phyloP scores from a whole-genome alignment of 1,140 invertebrate species.

The Drosophila nebulosa region DNA sequence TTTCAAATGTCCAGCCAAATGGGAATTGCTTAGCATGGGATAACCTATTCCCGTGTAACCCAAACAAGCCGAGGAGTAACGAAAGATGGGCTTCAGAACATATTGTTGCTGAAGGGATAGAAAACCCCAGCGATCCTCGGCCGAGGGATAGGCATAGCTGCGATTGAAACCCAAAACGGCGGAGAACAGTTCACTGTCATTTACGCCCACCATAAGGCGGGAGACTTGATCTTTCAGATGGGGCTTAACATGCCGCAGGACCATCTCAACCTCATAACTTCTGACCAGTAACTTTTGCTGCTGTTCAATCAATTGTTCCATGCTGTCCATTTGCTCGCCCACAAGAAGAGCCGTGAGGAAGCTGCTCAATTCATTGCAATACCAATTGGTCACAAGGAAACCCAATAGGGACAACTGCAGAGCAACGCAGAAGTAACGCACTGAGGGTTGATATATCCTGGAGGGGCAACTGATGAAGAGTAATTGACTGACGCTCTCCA shows the following conservation, averaged over 20 bases:
- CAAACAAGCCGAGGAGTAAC: slow-evolving; percentile 61
- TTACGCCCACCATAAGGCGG: slow-evolving; percentile 32
- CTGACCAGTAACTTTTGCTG: slow-evolving; percentile 55
- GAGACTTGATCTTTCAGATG: slow-evolving; percentile 31
- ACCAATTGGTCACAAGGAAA: slow-evolving; percentile 65
- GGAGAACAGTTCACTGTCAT: slow-evolving; percentile 57
- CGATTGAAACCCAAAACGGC: slow-evolving; percentile 58
- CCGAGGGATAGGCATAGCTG: slow-evolving; percentile 68
- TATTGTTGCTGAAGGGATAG: slow-evolving; percentile 64
- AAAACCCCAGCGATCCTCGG: slow-evolving; percentile 65
- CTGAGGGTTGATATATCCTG: slow-evolving; percentile 28
- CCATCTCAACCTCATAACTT: slow-evolving; percentile 52
- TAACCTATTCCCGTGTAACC: slow-evolving; percentile 61
- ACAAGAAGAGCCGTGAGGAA: slow-evolving; percentile 57
- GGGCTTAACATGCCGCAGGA: slow-evolving; percentile 52
- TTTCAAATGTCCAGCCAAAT: slow-evolving; percentile 48
- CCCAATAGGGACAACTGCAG: slow-evolving; percentile 56
- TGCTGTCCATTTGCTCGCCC: slow-evolving; percentile 64
- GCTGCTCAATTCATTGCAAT: slow-evolving; percentile 61
- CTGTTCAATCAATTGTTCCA: slow-evolving; percentile 60
- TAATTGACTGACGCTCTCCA: slow-evolving; percentile 18
- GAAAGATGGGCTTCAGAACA: slow-evolving; percentile 61
- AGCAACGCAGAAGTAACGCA: slow-evolving; percentile 54
- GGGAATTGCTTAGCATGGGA: slow-evolving; percentile 65
- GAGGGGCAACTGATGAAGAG: slow-evolving; percentile 39